Evolutionary conservation across 2,113 vertebrate species (phyloP), one percentile per base, ranked within the genome.

Genomic region (Albula glossodonta): DNA sequence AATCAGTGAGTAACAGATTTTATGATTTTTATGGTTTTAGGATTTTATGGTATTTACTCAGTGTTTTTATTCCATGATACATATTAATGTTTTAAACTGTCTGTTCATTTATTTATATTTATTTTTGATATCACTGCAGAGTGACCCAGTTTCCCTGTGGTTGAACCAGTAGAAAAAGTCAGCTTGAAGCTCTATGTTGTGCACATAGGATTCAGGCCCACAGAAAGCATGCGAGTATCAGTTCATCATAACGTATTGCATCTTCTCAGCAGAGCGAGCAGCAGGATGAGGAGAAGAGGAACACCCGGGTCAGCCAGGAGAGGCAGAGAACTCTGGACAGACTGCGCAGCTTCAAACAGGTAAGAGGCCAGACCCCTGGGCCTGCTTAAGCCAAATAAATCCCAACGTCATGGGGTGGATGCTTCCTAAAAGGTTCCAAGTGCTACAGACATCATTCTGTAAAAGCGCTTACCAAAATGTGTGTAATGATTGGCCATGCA

Each of bases 321-420:
- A 95, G 98, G 63, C 97, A 98, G 93, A 97, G 93, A 91, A 99
- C 98, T 4, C 93, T 99, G 92, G 97, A 99, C 88, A 93, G 98
- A 91, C 97, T 99, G 41, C 96, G 97, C 87, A 97, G 95, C 79
- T 98, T 98, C 93, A 98, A 97, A 91, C 98, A 99, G 97, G 98
- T 99, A 90, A 90, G 52, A 19, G 31, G 83, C 19, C 1, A 57
- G 31, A 41, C 31, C 31, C 31, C 31, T 41, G 31, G 3, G 1
- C 12, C 17, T 53, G 31, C 19, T 78, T 1, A 8, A 13, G 50
- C 31, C 22, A 2, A 80, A 80, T 51, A 51, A 11, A 49, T 82
- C 10, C 53, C 49, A n/a, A n/a, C 78, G 3, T 48, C 25, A 10
- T 50, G 51, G 60, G 50, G 60, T 25, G 49, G 56, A 49, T 25